These are phyloP conservation scores for silkworm (Bombyx mori) DNA, from an alignment of 1,140 invertebrate species.

Conservation along the genomic window ASM3026992v2 NC_085119.1:10294001-10294500, in stretches of 20 bases:
- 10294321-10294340: slow-evolving; percentile 85
- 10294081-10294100: slow-evolving; percentile 28
- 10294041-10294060: not conserved
- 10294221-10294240: slow-evolving; percentile 78
- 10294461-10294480: slow-evolving; percentile 83
- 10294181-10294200: slow-evolving; percentile 88
- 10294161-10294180: slow-evolving; percentile 83
- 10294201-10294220: slow-evolving; percentile 91
- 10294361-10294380: slow-evolving; percentile 80
- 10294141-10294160: slow-evolving; percentile 55
- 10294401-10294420: slow-evolving; percentile 70
- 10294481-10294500: slow-evolving; percentile 68
- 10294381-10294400: slow-evolving; percentile 69
- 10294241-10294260: slow-evolving; percentile 78
- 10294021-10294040: not conserved
- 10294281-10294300: slow-evolving; percentile 76
- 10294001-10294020: not conserved
- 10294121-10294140: slow-evolving; percentile 24
- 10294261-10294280: slow-evolving; percentile 76
- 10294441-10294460: slow-evolving; percentile 80
- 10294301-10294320: slow-evolving; percentile 87
- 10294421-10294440: slow-evolving; percentile 78
- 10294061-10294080: slow-evolving; percentile 39
- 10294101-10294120: slow-evolving; percentile 10
- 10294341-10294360: slow-evolving; percentile 84